A percentile compares a stretch with the other conserved stretches of the same genome.
These are phyloP conservation scores for Mastigias papua DNA, from an alignment of 30 jellyfish, hydroid and myxozoan species.

Conservation along the genomic window DNA sequence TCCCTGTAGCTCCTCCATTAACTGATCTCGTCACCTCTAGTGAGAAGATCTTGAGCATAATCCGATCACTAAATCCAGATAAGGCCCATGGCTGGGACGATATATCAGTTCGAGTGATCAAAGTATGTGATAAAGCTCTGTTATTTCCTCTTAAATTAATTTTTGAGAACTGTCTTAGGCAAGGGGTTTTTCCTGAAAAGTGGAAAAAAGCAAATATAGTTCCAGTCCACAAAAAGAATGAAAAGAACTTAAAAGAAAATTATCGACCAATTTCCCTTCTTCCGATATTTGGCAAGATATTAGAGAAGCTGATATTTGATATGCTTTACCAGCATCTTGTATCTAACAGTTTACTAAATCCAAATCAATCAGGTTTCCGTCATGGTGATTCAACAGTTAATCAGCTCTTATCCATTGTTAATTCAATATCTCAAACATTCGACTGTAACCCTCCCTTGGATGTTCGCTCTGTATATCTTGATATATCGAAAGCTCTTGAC, in stretches of 20 bases:
- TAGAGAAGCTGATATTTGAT: slow-evolving; percentile 35
- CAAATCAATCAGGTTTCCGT: slow-evolving; percentile 45
- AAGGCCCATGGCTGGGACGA: slow-evolving; percentile 49
- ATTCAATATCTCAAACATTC: too few relatives aligned
- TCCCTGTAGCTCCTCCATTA: slow-evolving; percentile 2
- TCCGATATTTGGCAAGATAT: slow-evolving; percentile 36
- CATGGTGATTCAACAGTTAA: slow-evolving; percentile 14
- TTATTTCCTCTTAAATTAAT: slow-evolving; percentile 8
- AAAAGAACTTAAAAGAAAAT: neutral
- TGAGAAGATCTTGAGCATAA: slow-evolving; percentile 20
- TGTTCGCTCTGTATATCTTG: too few relatives aligned
- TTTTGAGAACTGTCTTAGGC: slow-evolving; percentile 16
- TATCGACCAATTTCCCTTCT: slow-evolving; percentile 21
- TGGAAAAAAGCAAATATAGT: slow-evolving; percentile 41
- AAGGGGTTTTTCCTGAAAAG: slow-evolving; percentile 27
- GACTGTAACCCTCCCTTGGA: too few relatives aligned
- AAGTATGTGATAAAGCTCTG: slow-evolving; percentile 19
- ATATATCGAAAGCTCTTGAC: too few relatives aligned
- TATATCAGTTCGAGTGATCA: slow-evolving; percentile 18
- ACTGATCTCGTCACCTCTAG: neutral
- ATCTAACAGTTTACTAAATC: slow-evolving; percentile 28
- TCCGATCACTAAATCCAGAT: slow-evolving; percentile 4
- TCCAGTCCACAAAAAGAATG: slow-evolving; percentile 35
- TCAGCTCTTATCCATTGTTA: slow-evolving; percentile 6
- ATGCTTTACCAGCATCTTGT: slow-evolving; percentile 34